These are phyloP conservation scores for Pluvianellus socialis DNA, from an alignment of 2,113 vertebrate species.

Conservation along the genomic window DNA sequence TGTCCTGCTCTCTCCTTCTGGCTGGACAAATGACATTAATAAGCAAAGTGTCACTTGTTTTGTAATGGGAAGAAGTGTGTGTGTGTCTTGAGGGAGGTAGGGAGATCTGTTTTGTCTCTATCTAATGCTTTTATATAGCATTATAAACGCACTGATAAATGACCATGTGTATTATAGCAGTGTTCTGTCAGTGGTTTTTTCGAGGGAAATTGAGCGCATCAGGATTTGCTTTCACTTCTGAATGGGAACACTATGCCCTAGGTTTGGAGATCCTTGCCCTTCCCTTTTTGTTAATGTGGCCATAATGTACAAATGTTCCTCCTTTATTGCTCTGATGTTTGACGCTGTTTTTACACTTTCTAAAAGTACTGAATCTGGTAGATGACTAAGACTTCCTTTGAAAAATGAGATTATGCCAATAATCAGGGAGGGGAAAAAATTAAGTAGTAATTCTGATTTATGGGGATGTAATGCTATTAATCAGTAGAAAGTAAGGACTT, in stretches of 20 bases:
- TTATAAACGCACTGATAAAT: background rate
- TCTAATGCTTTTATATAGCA: background rate
- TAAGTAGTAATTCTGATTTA: background rate
- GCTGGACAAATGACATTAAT: background rate
- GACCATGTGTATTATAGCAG: background rate
- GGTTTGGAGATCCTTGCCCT: background rate
- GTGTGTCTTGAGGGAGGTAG: background rate
- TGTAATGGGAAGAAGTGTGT: background rate
- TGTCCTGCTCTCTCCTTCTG: background rate
- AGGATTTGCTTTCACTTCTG: background rate
- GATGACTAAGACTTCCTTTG: background rate
- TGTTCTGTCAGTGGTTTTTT: background rate
- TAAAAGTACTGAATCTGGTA: background rate
- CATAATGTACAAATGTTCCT: background rate
- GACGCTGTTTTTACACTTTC: background rate
- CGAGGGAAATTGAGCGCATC: background rate
- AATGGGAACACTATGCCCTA: background rate
- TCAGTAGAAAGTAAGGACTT: background rate
- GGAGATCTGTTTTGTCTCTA: background rate
- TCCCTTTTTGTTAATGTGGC: background rate
- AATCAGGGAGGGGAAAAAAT: background rate
- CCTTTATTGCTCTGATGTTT: background rate
- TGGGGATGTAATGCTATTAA: accelerated
- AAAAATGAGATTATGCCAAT: background rate
- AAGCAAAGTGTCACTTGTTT: background rate